phyloP scores from a whole-genome alignment of 2,113 vertebrate species.

The Oncorhynchus clarkii region DNA sequence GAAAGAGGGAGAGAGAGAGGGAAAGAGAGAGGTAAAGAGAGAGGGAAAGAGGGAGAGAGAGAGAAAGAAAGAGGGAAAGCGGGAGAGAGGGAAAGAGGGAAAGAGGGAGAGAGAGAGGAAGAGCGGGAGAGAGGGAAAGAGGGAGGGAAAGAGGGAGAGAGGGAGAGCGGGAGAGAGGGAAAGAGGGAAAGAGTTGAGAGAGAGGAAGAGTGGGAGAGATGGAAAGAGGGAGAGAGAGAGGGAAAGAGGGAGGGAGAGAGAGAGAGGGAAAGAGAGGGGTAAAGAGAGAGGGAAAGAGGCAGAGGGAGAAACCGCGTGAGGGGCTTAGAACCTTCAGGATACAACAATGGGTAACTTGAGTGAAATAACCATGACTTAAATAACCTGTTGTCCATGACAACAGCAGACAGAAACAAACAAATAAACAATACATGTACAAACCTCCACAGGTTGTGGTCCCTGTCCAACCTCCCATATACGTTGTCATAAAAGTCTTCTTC shows the following conservation, averaged over 20 bases:
- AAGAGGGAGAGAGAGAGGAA: too few species aligned
- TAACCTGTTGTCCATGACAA: too few species aligned
- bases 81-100: too few species aligned
- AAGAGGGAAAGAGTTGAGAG: too few species aligned
- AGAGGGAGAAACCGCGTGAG: background rate
- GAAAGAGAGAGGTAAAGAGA: rapidly evolving
- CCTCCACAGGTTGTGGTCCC: slow-evolving; percentile 63
- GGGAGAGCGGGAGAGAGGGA: background rate
- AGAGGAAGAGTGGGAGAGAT: rapidly evolving
- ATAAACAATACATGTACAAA: slow-evolving; percentile 53
- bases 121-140: too few species aligned
- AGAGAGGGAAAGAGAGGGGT: background rate
- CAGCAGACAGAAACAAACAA: background rate
- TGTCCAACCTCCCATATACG: slow-evolving; percentile 57
- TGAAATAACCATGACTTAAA: too few species aligned
- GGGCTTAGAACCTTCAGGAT: too few species aligned
- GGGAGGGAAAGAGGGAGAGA: background rate
- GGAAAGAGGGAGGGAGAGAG: rapidly evolving
- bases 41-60: rapidly evolving
- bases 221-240: too few species aligned
- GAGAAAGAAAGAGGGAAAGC: background rate
- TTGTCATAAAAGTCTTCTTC: slow-evolving; percentile 22
- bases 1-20: too few species aligned
- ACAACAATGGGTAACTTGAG: too few species aligned
- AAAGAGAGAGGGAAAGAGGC: too few species aligned